Conservation (phyloP, 2,888 invertebrate genomes). For the Adineta ricciae region DNA sequence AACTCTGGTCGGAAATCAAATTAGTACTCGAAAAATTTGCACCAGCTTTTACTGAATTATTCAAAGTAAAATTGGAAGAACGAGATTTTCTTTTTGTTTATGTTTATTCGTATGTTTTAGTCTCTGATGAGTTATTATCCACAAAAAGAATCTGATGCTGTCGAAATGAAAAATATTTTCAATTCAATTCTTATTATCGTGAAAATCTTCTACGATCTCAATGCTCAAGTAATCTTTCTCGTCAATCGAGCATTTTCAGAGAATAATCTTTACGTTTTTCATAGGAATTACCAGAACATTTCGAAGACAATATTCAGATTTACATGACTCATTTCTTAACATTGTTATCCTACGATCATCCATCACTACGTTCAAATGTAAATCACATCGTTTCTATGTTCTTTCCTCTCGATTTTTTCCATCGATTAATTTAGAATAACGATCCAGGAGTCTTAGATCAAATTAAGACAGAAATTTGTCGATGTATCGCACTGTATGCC, state of each 20-base stretch:
- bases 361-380: constrained; percentile 62
- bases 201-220: constrained; percentile 91
- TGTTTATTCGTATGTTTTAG: not conserved
- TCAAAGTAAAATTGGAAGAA: constrained; percentile 58
- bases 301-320: constrained; percentile 86
- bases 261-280: constrained; percentile 33
- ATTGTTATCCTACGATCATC: constrained; percentile 68
- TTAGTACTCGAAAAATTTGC: constrained; percentile 86
- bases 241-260: not conserved
- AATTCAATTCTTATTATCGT: constrained; percentile 75
- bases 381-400: constrained; percentile 40
- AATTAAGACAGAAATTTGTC: constrained; percentile 85
- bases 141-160: constrained; percentile 21
- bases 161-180: constrained; percentile 72
- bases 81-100: not conserved
- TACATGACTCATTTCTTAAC: constrained; percentile 88
- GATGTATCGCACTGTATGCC: constrained; percentile 81
- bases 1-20: constrained; percentile 90
- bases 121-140: not conserved
- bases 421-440: constrained; percentile 60
- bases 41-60: constrained; percentile 78
- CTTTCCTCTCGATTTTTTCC: too few species aligned
- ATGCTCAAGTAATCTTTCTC: constrained; percentile 64
- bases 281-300: constrained; percentile 88
- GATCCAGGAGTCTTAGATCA: constrained; percentile 79